Evolutionary conservation across 2,888 invertebrate species (phyloP).

Genomic region (Leptopilina myrica): DNA sequence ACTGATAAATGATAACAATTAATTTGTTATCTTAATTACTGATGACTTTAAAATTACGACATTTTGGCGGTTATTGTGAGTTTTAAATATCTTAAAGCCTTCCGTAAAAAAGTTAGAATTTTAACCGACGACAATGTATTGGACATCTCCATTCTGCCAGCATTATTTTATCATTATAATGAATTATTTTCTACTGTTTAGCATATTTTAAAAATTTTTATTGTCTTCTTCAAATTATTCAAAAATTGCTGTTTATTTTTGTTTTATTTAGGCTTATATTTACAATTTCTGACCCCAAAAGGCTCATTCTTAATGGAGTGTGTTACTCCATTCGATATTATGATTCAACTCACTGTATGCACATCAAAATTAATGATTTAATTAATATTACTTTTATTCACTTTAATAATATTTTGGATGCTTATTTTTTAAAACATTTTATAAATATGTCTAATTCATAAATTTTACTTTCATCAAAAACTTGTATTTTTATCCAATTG

Average conservation of each 20-base stretch:
- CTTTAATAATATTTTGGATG: background rate
- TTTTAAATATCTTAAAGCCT: background rate
- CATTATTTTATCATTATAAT: background rate
- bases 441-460: background rate
- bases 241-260: background rate
- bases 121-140: constrained; percentile 12
- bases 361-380: constrained; percentile 11
- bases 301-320: constrained; percentile 28
- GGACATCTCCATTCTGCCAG: background rate
- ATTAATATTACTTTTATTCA: background rate
- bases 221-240: background rate
- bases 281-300: constrained; percentile 34
- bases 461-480: background rate
- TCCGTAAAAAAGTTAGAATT: background rate
- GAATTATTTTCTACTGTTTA: background rate
- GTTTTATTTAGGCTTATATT: background rate
- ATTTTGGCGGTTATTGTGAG: background rate
- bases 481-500: background rate
- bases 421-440: background rate
- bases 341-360: constrained; percentile 8
- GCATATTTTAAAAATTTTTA: background rate
- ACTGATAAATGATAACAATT: background rate
- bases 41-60: background rate
- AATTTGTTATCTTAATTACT: background rate
- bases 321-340: constrained; percentile 16